Percentiles rank a stretch among this genome's conserved stretches.
Conservation (phyloP, 2,888 invertebrate genomes). For the Pherbina coryleti region DNA sequence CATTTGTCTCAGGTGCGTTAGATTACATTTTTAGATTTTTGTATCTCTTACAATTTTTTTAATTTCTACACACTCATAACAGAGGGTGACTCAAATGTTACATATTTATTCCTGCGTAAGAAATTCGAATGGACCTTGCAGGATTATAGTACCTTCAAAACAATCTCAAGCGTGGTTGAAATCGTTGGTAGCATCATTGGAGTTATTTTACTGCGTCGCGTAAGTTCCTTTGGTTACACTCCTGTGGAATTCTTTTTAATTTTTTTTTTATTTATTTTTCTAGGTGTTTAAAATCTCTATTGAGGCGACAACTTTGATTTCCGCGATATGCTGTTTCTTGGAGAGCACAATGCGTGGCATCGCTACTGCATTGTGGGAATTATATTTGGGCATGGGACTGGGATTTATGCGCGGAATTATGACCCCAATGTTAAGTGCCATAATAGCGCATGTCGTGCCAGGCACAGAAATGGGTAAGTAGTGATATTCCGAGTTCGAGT, state of each 20-base stretch:
- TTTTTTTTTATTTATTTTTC: background rate
- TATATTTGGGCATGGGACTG: conserved; percentile 62
- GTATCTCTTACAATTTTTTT: background rate
- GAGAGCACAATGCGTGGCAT: conserved; percentile 66
- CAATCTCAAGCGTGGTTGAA: conserved; percentile 71
- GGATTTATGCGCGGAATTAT: conserved; percentile 64
- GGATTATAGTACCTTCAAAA: conserved; percentile 66
- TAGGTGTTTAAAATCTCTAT: conserved; percentile 63
- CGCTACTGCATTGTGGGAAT: conserved; percentile 63
- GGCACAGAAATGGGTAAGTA: conserved; percentile 67
- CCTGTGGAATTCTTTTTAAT: background rate
- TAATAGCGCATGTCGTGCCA: conserved; percentile 66
- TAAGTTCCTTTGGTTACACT: conserved; percentile 44
- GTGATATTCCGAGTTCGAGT: no score
- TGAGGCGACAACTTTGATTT: conserved; percentile 62
- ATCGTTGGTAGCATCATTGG: conserved; percentile 75
- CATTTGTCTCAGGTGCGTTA: conserved; percentile 63
- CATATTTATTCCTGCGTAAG: conserved; percentile 70
- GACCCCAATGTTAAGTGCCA: conserved; percentile 67
- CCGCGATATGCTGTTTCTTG: conserved; percentile 60
- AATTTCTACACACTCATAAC: background rate
- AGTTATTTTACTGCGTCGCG: conserved; percentile 72
- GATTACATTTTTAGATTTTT: background rate
- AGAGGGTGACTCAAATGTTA: conserved; percentile 70
- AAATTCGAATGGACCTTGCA: conserved; percentile 66